Percentiles rank a stretch among this genome's conserved stretches.
These are phyloP conservation scores for Ypsolopha scabrella DNA, from an alignment of 2,888 invertebrate species.

Conservation along the genomic window DNA sequence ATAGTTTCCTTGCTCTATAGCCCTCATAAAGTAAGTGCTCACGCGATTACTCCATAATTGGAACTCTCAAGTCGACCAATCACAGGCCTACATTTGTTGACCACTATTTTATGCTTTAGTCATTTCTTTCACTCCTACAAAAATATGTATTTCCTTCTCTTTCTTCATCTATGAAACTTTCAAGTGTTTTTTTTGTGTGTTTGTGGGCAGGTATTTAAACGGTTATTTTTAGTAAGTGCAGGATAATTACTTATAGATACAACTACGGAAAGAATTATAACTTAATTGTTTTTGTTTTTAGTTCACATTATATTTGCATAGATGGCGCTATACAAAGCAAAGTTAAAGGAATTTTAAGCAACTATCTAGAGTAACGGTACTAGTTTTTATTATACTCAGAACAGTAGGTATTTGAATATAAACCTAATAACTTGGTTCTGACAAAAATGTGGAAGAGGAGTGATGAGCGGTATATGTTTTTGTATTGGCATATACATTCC, in stretches of 20 bases:
- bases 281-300: background rate
- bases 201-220: background rate
- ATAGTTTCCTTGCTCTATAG: background rate
- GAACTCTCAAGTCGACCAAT: slow-evolving; percentile 14
- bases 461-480: too few relatives aligned
- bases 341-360: too few relatives aligned
- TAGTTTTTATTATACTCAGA: too few relatives aligned
- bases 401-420: too few relatives aligned
- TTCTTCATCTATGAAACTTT: slow-evolving; percentile 8
- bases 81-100: slow-evolving; percentile 4
- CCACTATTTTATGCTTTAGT: slow-evolving; percentile 11
- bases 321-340: background rate
- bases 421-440: too few relatives aligned
- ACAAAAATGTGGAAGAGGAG: too few relatives aligned
- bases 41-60: slow-evolving; percentile 16
- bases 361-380: too few relatives aligned
- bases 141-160: slow-evolving; percentile 8
- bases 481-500: too few relatives aligned
- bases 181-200: background rate
- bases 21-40: slow-evolving; percentile 12
- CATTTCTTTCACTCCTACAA: slow-evolving; percentile 8
- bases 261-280: background rate
- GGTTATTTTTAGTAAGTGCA: too few relatives aligned
- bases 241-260: background rate
- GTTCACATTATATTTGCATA: background rate